Base-by-base conservation (phyloP, 2,113 vertebrate genomes). In the Phalacrocorax aristotelis region DNA sequence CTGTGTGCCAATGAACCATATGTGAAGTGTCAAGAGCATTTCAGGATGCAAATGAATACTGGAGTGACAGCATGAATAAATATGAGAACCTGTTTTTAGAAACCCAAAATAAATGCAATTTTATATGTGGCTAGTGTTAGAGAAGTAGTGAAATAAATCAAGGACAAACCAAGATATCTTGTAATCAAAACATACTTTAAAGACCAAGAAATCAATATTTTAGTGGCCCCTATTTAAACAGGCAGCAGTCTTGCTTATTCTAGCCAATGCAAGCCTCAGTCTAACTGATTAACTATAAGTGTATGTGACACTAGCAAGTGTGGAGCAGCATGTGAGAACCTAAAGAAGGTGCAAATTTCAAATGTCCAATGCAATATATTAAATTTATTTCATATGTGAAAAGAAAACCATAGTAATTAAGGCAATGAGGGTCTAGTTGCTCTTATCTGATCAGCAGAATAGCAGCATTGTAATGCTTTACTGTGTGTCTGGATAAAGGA, bases 21-120 rank as follows among this genome's bases (percentile, higher is more conserved):
- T 42, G 52, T 46, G 42, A 83, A 51, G 29, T 30, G 49, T 78
- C 76, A 90, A 87, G 54, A 83, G 54, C 76, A 57, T 71, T 72
- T 89, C 82, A 87, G 71, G 42, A 83, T 83, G 66, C 2, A 1
- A 87, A 90, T 48, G 65, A 85, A 82, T 60, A 82, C 21, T 82
- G 70, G 36, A 72, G 46, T 54, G 54, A 55, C 54, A 51, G 66
- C 27, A 72, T 70, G 40, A 95, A 86, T 92, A 86, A 86, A 83
- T 83, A 95, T 42, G 36, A 92, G 32, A 86, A 87, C 29, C 72
- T 78, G 40, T 72, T 89, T 74, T 61, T 42, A 86, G n/a, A 86
- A 93, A 46, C 32, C 5, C 42, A 17, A 64, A 52, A 30, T 57
- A 64, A 69, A 69, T 58, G 42, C 30, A 42, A 30, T 65, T 94